Conservation (phyloP, 2,113 vertebrate species). For the Nibea coibor region DNA sequence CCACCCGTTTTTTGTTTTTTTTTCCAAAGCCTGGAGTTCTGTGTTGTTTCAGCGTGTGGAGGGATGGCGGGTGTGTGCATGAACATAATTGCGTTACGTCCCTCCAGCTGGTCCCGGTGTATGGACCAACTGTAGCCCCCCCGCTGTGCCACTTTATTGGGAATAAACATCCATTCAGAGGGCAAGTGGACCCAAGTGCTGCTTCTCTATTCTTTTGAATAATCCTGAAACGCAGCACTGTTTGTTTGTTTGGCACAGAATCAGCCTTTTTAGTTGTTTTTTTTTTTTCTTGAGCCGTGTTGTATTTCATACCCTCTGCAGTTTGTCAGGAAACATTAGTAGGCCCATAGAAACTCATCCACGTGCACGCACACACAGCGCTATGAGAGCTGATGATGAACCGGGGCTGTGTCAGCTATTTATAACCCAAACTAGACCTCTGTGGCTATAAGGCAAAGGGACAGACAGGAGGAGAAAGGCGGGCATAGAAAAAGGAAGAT, state of each 20-base stretch:
- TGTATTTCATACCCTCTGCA: slow-evolving; percentile 58
- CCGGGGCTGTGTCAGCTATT: slow-evolving; percentile 61
- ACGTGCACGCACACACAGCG: slow-evolving; percentile 11
- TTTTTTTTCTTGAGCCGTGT: slow-evolving; percentile 8
- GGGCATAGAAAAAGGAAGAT: slow-evolving; percentile 32
- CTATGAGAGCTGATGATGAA: slow-evolving; percentile 48
- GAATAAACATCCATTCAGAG: slow-evolving; percentile 41
- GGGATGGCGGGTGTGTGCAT: slow-evolving; percentile 18
- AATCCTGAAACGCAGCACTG: not conserved
- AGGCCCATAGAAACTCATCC: slow-evolving; percentile 25
- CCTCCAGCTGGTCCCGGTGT: slow-evolving; percentile 58
- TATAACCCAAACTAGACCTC: slow-evolving; percentile 69
- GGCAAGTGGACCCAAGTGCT: slow-evolving; percentile 19
- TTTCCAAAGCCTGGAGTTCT: slow-evolving; percentile 1
- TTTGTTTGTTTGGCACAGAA: slow-evolving; percentile 24
- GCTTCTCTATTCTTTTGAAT: not conserved
- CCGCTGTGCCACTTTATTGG: slow-evolving; percentile 35
- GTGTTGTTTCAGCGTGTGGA: not conserved
- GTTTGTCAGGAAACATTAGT: slow-evolving; percentile 67
- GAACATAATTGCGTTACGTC: slow-evolving; percentile 42
- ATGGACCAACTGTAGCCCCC: slow-evolving; percentile 62
- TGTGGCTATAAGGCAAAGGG: slow-evolving; percentile 39
- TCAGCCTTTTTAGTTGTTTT: not conserved
- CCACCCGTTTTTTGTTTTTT: not conserved
- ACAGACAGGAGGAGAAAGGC: slow-evolving; percentile 39